These are phyloP conservation scores for Meteorus sp. DNA, from an alignment of 1,140 invertebrate species.

Conservation along the genomic window DNA sequence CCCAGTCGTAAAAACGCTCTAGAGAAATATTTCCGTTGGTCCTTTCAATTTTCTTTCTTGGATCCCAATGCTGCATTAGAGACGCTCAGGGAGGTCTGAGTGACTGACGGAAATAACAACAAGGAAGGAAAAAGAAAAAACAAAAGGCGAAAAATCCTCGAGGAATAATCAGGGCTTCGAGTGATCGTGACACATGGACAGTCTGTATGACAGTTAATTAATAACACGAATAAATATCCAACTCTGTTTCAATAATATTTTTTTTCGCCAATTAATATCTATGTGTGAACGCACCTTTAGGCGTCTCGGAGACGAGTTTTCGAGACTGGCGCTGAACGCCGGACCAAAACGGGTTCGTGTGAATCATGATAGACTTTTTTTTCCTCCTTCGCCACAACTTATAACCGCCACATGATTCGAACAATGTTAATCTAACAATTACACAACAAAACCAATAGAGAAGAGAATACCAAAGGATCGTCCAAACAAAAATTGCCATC, in stretches of 20 bases:
- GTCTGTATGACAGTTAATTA: no score
- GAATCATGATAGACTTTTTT: constrained; percentile 25
- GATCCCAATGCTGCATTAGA: not conserved
- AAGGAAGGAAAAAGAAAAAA: no score
- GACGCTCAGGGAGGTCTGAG: constrained; percentile 4
- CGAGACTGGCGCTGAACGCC: constrained; percentile 6
- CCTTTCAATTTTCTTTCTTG: constrained; percentile 4
- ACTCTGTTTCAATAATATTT: no score
- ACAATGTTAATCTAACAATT: not conserved
- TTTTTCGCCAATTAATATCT: no score
- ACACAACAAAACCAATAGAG: not conserved
- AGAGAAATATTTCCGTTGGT: not conserved
- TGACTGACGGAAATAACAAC: not conserved
- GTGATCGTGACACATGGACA: not conserved
- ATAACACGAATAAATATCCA: no score
- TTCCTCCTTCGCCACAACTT: constrained; percentile 5
- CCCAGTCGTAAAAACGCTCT: not conserved
- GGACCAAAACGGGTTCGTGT: constrained; percentile 27
- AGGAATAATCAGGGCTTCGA: no score
- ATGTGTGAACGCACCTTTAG: constrained; percentile 24
- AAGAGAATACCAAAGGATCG: not conserved
- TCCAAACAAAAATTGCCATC: not conserved
- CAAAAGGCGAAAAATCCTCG: no score
- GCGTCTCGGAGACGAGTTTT: constrained; percentile 26
- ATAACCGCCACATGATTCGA: not conserved